Evolutionary conservation across 1,140 invertebrate species (phyloP).

Genomic region (Frieseomelitta varia): DNA sequence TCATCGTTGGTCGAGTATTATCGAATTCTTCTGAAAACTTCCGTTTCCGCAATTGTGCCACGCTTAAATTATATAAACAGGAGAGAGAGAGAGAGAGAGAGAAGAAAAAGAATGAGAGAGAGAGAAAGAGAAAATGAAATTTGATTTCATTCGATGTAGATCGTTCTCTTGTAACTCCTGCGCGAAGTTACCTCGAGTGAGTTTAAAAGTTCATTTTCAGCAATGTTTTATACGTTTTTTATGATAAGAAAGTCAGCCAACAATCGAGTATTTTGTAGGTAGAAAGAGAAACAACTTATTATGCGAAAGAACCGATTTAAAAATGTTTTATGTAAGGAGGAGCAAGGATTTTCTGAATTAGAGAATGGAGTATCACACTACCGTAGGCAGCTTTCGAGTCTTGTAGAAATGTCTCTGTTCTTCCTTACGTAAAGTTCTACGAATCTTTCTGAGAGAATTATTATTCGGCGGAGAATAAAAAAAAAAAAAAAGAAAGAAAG

Average conservation of each 20-base stretch:
- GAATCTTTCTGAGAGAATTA: conserved; percentile 5
- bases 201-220: conserved; percentile 38
- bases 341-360: conserved; percentile 9
- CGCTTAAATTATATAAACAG: conserved; percentile 8
- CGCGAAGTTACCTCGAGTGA: conserved; percentile 27
- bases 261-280: conserved; percentile 40
- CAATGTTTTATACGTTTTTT: conserved; percentile 44
- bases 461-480: background rate
- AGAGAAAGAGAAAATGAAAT: conserved; percentile 15
- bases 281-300: conserved; percentile 8
- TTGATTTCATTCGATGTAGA: conserved; percentile 26
- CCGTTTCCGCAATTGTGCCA: conserved; percentile 9
- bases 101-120: background rate
- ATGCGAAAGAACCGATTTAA: conserved; percentile 34
- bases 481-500: background rate
- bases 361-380: background rate
- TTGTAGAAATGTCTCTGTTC: conserved; percentile 2
- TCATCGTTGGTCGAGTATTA: conserved; percentile 26
- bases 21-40: conserved; percentile 3
- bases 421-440: conserved; percentile 38
- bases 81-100: too few relatives aligned
- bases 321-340: conserved; percentile 39
- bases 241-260: conserved; percentile 26
- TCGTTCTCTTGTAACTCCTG: conserved; percentile 10
- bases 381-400: conserved; percentile 15